These are phyloP conservation scores for Aphelenchoides besseyi DNA, from an alignment of 1,140 invertebrate species.

Conservation along the genomic window DNA sequence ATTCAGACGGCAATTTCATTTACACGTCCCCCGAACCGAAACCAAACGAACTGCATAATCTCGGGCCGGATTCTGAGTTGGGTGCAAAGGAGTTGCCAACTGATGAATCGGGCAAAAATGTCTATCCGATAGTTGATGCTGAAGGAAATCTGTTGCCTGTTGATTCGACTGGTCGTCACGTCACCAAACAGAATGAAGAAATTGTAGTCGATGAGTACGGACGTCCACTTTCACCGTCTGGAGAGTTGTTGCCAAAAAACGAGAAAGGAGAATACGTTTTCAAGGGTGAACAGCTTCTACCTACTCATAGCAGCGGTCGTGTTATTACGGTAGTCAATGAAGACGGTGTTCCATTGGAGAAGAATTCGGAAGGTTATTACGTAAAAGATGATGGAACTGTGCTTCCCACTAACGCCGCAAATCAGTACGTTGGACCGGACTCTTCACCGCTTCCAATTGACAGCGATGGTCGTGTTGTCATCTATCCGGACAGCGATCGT, in stretches of 20 bases:
- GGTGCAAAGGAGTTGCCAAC: constrained; percentile 27
- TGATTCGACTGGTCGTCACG: constrained; percentile 27
- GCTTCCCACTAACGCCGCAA: constrained; percentile 40
- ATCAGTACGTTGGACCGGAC: constrained; percentile 44
- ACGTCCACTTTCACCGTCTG: background rate
- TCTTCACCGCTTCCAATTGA: constrained; percentile 51
- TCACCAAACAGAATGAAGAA: constrained; percentile 14
- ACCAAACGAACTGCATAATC: too few relatives aligned
- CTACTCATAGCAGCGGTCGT: background rate
- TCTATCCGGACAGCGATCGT: constrained; percentile 18
- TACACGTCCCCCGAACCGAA: background rate
- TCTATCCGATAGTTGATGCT: constrained; percentile 41
- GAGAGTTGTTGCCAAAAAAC: constrained; percentile 5
- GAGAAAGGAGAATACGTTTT: constrained; percentile 25
- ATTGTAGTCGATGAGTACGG: constrained; percentile 10
- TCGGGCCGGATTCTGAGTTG: constrained; percentile 4
- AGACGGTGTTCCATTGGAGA: constrained; percentile 25
- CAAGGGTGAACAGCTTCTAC: constrained; percentile 31
- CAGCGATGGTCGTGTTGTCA: constrained; percentile 32
- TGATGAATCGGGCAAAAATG: constrained; percentile 42
- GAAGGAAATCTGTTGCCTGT: constrained; percentile 35
- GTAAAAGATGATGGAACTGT: constrained; percentile 14
- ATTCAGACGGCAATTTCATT: constrained; percentile 25
- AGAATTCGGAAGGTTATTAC: constrained; percentile 26
- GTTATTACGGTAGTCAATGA: background rate